These are phyloP conservation scores for Tor tambroides DNA, from an alignment of 2,113 vertebrate species.

Conservation along the genomic window DNA sequence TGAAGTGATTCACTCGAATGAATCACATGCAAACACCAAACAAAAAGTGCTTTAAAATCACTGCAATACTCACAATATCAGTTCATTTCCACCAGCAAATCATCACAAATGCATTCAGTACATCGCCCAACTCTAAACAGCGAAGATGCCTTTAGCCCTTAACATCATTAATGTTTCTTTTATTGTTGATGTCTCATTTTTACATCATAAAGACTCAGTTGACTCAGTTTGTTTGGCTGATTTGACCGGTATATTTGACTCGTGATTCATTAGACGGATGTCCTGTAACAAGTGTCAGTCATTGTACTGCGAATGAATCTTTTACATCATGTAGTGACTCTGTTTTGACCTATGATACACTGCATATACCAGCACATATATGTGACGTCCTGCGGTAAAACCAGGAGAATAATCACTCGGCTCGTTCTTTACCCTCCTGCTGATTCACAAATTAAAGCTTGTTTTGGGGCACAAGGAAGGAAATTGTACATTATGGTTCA, in stretches of 20 bases:
- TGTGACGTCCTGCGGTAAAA: slow-evolving; percentile 63
- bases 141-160: slow-evolving; percentile 4
- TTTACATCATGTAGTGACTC: slow-evolving; percentile 62
- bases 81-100: neutral
- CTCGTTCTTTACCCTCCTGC: neutral
- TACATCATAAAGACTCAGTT: neutral
- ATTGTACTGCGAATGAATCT: slow-evolving; percentile 70
- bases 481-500: neutral
- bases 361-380: slow-evolving; percentile 68
- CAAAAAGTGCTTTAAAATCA: neutral
- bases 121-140: neutral
- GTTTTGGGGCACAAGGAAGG: neutral
- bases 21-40: neutral
- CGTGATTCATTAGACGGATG: neutral
- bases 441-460: neutral
- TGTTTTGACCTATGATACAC: slow-evolving; percentile 74
- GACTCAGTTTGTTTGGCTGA: neutral
- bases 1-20: neutral
- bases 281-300: slow-evolving; percentile 67
- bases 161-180: neutral
- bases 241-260: neutral
- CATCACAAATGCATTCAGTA: neutral
- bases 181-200: neutral
- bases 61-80: neutral
- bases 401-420: neutral